These are phyloP conservation scores for Taphrorychus bicolor DNA, from an alignment of 2,888 invertebrate genomes.

Conservation along the genomic window DNA sequence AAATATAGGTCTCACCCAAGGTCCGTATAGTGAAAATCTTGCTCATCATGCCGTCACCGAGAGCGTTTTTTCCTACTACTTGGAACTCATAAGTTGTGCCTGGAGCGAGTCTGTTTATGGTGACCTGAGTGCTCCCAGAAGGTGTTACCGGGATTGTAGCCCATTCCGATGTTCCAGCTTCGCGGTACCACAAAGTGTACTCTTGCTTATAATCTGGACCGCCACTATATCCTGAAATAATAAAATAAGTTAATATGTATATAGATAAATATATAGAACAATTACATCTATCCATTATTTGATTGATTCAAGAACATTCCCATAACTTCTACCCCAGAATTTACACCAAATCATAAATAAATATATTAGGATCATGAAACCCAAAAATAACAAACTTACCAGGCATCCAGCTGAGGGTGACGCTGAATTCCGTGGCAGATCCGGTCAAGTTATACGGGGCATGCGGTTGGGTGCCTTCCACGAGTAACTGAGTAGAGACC, in stretches of 20 bases:
- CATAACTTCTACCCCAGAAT: too few species aligned
- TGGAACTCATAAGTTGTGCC: slow-evolving; percentile 95
- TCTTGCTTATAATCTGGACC: slow-evolving; percentile 90
- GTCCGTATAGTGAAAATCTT: slow-evolving; percentile 90
- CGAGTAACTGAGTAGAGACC: slow-evolving; percentile 85
- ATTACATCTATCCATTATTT: too few species aligned
- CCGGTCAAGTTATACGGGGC: slow-evolving; percentile 96
- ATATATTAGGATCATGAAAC: too few species aligned
- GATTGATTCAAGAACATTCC: too few species aligned
- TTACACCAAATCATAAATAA: too few species aligned
- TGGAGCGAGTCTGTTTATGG: slow-evolving; percentile 88
- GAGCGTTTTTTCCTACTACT: slow-evolving; percentile 92
- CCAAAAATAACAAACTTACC: slow-evolving; percentile 29
- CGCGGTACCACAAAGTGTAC: slow-evolving; percentile 93
- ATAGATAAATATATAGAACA: too few species aligned
- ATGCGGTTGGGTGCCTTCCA: slow-evolving; percentile 88
- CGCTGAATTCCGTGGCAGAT: slow-evolving; percentile 85
- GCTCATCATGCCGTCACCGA: slow-evolving; percentile 96
- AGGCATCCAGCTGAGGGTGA: slow-evolving; percentile 91
- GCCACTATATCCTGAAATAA: slow-evolving; percentile 84
- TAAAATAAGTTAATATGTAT: too few species aligned
- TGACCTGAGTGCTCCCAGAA: slow-evolving; percentile 87
- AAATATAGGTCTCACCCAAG: slow-evolving; percentile 71
- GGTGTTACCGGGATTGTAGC: slow-evolving; percentile 93
- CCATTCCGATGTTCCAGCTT: slow-evolving; percentile 89